Base-by-base conservation (phyloP, 2,888 invertebrate species). In the Meteorus colon region DNA sequence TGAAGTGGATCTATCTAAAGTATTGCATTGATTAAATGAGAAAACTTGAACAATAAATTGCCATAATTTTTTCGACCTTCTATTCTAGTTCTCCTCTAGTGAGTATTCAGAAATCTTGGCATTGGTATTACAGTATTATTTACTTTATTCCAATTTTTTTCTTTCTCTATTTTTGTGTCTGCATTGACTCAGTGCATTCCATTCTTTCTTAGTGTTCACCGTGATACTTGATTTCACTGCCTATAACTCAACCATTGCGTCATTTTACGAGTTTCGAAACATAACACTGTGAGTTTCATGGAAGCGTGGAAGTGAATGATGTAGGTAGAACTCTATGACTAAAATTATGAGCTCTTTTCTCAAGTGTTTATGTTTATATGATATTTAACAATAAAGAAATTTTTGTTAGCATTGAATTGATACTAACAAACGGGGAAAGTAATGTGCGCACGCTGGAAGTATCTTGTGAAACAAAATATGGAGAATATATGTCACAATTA, bases 301-400 rank as follows among this genome's bases (percentile, higher is more conserved):
- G 48, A 48, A 48, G 48, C 48, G 48, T 48, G 48, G n/a, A 48
- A 48, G n/a, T n/a, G n/a, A 16, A 48, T 48, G 48, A 48, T 48
- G 48, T n/a, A 48, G 48, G 14, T 4, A 48, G 16, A 48, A 48
- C 48, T 48, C n/a, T 14, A 48, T 48, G n/a, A n/a, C 4, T 48
- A 75, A 65, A 63, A 62, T 51, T 70, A 75, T 71, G 65, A 66
- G 68, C 74, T 66, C 37, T 59, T 59, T 55, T 48, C 29, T n/a
- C 65, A 60, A 34, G 41, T 55, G 29, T 45, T 55, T 48, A 19
- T 48, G 48, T 48, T n/a, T 48, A 48, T n/a, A 48, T 48, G 2
- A 48, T 48, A 48, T 48, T 48, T n/a, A 48, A 48, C n/a, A 48
- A 4, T 16, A 48, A n/a, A n/a, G 48, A 48, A 48, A 48, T 48